phyloP scores from a whole-genome alignment of 2,113 vertebrate species.

The Gymnocephalus cernua region DNA sequence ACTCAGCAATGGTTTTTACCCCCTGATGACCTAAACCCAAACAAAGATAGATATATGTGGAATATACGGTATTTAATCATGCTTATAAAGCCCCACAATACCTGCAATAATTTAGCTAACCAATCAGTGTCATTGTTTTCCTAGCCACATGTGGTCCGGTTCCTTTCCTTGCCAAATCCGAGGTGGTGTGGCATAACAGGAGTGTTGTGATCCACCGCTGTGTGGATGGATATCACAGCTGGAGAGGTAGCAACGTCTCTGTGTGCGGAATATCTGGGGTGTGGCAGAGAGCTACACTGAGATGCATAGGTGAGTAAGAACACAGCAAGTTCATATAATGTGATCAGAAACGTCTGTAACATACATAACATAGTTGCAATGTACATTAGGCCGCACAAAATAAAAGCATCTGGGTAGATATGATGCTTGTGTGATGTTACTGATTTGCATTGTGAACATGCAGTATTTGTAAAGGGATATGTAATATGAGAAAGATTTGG shows the following conservation, averaged over 20 bases:
- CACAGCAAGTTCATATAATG: too few relatives aligned
- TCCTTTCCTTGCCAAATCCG: constrained; percentile 70
- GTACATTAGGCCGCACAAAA: not conserved
- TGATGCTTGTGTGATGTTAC: not conserved
- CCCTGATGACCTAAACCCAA: too few relatives aligned
- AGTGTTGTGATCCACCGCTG: constrained; percentile 80
- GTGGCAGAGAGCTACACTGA: constrained; percentile 79
- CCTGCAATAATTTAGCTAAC: not conserved
- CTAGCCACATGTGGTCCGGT: constrained; percentile 77
- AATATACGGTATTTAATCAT: not conserved
- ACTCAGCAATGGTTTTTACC: too few relatives aligned
- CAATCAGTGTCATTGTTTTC: not conserved
- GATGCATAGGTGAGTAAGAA: constrained; percentile 77
- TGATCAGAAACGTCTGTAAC: not conserved
- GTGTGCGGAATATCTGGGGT: constrained; percentile 70
- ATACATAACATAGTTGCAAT: too few relatives aligned
- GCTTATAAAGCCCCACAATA: not conserved
- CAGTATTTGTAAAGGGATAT: not conserved
- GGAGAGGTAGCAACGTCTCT: constrained; percentile 77
- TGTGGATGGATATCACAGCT: constrained; percentile 76
- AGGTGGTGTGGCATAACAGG: constrained; percentile 77
- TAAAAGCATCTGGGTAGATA: not conserved
- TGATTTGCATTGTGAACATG: not conserved
- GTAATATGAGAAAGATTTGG: not conserved
- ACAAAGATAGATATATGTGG: too few relatives aligned